phyloP scores from a whole-genome alignment of 1,140 invertebrate species.

The Drosophila bipectinata region DNA sequence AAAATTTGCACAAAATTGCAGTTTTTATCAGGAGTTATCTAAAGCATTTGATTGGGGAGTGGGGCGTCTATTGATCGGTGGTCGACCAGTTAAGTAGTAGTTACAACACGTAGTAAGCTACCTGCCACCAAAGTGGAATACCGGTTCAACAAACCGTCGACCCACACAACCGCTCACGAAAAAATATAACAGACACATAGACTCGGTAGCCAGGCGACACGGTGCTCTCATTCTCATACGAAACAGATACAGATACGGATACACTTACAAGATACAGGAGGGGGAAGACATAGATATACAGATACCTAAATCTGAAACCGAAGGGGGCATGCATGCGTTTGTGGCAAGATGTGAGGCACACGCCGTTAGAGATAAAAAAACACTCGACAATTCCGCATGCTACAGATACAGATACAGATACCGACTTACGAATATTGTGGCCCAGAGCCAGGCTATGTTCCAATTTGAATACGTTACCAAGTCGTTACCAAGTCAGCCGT shows the following conservation, averaged over 20 bases:
- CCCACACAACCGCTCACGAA: constrained; percentile 30
- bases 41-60: constrained; percentile 5
- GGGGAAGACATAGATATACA: neutral
- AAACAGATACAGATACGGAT: constrained; percentile 19
- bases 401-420: constrained; percentile 21
- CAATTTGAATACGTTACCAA: constrained; percentile 62
- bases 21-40: constrained; percentile 23
- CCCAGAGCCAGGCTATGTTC: constrained; percentile 45
- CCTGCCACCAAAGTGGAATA: constrained; percentile 58
- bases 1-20: constrained; percentile 5
- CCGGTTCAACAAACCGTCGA: constrained; percentile 61
- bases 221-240: constrained; percentile 69
- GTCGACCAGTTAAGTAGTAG: constrained; percentile 48
- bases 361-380: constrained; percentile 38
- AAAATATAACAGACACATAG: constrained; percentile 13
- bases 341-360: constrained; percentile 48
- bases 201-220: constrained; percentile 39
- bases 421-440: neutral
- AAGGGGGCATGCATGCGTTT: constrained; percentile 17
- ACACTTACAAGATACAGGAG: neutral
- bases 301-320: neutral
- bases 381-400: constrained; percentile 56
- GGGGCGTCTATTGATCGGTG: constrained; percentile 31
- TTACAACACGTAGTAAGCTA: constrained; percentile 41
- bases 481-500: constrained; percentile 26